Conservation (phyloP, 2,113 vertebrate species). For the Callocephalon fimbriatum region DNA sequence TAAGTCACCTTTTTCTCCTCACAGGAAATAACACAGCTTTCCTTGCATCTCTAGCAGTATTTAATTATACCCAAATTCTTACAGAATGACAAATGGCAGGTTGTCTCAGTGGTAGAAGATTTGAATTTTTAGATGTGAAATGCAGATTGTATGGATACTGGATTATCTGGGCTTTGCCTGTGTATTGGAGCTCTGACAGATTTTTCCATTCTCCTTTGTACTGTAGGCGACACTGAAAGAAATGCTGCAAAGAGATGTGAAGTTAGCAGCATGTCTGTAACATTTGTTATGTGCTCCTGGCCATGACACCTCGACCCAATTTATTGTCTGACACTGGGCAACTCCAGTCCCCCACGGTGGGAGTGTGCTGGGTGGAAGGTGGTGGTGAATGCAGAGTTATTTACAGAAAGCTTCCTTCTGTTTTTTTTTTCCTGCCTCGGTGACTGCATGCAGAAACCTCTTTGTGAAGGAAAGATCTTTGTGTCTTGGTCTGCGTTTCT, state of each 20-base stretch:
- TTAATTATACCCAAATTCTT: conserved; percentile 59
- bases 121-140: conserved; percentile 33
- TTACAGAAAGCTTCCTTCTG: neutral
- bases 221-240: neutral
- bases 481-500: neutral
- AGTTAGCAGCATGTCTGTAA: neutral
- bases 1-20: conserved; percentile 60
- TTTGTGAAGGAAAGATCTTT: accelerated
- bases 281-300: neutral
- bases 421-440: neutral
- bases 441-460: neutral
- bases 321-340: neutral
- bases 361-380: neutral
- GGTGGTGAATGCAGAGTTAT: neutral
- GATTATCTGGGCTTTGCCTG: conserved; percentile 36
- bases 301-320: neutral
- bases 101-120: conserved; percentile 36
- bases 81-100: conserved; percentile 59
- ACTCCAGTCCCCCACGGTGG: accelerated
- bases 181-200: neutral
- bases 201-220: neutral
- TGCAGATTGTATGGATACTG: neutral
- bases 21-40: conserved; percentile 66
- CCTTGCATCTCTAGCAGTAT: conserved; percentile 31
- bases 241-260: neutral